Conservation (phyloP, 2,113 vertebrate genomes). For the Thermophis baileyi region DNA sequence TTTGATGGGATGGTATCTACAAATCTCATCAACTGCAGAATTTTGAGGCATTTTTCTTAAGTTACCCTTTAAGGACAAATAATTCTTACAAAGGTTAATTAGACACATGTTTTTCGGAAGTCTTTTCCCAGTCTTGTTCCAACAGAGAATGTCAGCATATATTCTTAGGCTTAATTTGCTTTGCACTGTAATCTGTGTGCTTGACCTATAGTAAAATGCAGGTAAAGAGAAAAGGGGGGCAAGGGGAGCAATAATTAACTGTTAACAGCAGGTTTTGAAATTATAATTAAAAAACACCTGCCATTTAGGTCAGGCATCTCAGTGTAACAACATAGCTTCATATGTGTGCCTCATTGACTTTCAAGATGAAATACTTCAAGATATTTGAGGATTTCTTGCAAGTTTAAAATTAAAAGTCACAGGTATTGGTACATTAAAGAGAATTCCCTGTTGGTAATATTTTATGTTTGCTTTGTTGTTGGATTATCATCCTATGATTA, state of each 20-base stretch:
- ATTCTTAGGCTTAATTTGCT: background rate
- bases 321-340: background rate
- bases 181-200: background rate
- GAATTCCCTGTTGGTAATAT: background rate
- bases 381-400: background rate
- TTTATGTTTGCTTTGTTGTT: background rate
- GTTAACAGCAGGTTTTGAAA: background rate
- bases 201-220: constrained; percentile 15
- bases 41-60: background rate
- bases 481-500: background rate
- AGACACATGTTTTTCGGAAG: background rate
- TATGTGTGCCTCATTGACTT: background rate
- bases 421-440: background rate
- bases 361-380: background rate
- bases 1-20: background rate
- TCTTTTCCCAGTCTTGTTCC: background rate
- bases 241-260: background rate
- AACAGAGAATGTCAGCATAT: background rate
- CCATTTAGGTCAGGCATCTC: background rate
- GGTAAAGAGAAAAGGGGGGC: background rate
- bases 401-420: background rate
- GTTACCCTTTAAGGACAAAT: background rate
- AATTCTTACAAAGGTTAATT: background rate
- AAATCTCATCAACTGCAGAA: fast-evolving
- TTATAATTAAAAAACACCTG: background rate